Percentiles rank a stretch among this genome's conserved stretches.
Evolutionary conservation across 2,797 vertebrate species (phyloP).

Genomic region (Poeciliopsis gracilis): DNA sequence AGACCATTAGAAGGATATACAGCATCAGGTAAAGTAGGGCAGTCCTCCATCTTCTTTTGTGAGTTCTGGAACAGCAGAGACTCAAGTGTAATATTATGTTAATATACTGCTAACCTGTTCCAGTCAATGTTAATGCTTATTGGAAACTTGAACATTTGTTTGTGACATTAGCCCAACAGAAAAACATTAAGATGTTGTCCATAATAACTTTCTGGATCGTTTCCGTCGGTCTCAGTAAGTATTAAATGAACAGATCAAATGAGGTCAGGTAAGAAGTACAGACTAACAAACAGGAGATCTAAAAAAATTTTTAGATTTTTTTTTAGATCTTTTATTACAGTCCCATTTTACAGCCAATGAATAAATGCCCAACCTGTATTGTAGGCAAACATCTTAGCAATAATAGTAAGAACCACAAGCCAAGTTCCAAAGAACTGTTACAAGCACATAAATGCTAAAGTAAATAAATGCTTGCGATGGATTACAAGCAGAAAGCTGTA

Average conservation of each 20-base stretch:
- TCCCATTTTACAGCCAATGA: not conserved
- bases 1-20: slow-evolving; percentile 48
- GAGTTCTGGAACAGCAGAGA: slow-evolving; percentile 32
- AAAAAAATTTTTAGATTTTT: not conserved
- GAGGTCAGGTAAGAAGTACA: not conserved
- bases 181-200: not conserved
- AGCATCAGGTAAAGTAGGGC: slow-evolving; percentile 35
- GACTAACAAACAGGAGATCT: not conserved
- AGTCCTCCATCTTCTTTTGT: slow-evolving; percentile 45
- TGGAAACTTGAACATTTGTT: not conserved
- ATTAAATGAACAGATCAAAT: not conserved
- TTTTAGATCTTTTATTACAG: not conserved
- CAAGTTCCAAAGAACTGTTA: not conserved
- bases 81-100: slow-evolving; percentile 11
- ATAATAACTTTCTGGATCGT: not conserved
- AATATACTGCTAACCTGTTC: slow-evolving; percentile 22
- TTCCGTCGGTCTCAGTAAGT: not conserved
- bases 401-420: not conserved
- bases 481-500: not conserved
- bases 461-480: not conserved
- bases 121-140: no score
- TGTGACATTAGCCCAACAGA: not conserved
- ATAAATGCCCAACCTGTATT: not conserved
- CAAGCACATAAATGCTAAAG: not conserved
- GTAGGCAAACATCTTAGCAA: not conserved